Conservation (phyloP, 2,888 invertebrate species). For the Apamea epomidion region DNA sequence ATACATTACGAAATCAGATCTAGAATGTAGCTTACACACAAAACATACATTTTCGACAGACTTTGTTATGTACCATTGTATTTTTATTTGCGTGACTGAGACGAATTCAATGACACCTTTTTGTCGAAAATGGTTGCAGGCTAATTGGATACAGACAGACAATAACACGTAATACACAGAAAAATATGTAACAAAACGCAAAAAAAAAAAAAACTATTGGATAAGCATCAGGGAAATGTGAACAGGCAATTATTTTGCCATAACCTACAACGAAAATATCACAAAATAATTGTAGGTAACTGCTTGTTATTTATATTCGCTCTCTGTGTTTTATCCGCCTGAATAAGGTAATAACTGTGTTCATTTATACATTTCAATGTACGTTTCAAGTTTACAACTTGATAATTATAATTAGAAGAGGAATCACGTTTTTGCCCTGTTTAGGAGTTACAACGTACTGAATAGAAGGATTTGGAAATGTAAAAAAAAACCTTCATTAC, state of each 20-base stretch:
- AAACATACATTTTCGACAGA: constrained; percentile 39
- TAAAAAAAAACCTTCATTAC: neutral
- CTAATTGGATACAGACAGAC: constrained; percentile 36
- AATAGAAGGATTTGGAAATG: neutral
- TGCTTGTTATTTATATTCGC: neutral
- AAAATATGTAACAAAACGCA: constrained; percentile 27
- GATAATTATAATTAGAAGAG: constrained; percentile 3
- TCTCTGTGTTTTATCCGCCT: constrained; percentile 8
- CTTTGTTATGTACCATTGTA: constrained; percentile 50
- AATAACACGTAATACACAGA: constrained; percentile 18
- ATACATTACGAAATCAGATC: constrained; percentile 33
- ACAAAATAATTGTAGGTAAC: constrained; percentile 15
- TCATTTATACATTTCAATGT: constrained; percentile 1
- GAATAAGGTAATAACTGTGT: constrained; percentile 20
- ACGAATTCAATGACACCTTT: constrained; percentile 67
- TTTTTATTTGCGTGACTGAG: constrained; percentile 62
- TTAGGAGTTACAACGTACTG: neutral
- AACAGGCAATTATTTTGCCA: constrained; percentile 22
- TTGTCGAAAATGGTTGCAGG: constrained; percentile 53
- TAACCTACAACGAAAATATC: constrained; percentile 10
- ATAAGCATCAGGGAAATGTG: constrained; percentile 29
- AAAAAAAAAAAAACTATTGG: constrained; percentile 17
- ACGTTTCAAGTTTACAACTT: constrained; percentile 1
- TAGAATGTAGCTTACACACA: constrained; percentile 36
- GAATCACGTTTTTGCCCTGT: neutral